Percentiles rank a stretch among this genome's conserved stretches.
phyloP scores from a whole-genome alignment of 35 echinoderm and acorn worm genomes.

The Apostichopus californicus region DNA sequence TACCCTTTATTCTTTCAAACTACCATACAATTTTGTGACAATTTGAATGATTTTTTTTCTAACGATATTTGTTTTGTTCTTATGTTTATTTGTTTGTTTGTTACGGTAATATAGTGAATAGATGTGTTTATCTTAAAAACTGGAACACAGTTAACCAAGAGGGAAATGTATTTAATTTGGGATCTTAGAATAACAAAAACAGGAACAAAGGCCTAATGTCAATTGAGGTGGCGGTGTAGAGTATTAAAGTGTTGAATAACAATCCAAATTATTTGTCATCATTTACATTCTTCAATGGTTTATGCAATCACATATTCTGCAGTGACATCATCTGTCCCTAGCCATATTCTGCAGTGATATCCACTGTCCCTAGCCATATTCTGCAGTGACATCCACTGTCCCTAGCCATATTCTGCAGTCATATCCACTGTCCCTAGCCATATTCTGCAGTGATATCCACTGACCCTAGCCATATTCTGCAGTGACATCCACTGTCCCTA shows the following conservation, averaged over 20 bases:
- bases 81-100: slow-evolving; percentile 29
- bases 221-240: slow-evolving; percentile 58
- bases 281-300: too few relatives aligned
- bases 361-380: too few relatives aligned
- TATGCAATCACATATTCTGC: too few relatives aligned
- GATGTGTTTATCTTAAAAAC: slow-evolving; percentile 12
- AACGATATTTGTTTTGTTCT: slow-evolving; percentile 38
- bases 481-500: too few relatives aligned
- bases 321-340: too few relatives aligned
- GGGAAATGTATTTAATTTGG: slow-evolving; percentile 38
- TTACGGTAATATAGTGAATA: slow-evolving; percentile 42
- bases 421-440: too few relatives aligned
- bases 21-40: slow-evolving; percentile 49
- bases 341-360: too few relatives aligned
- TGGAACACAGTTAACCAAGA: slow-evolving; percentile 27
- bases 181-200: slow-evolving; percentile 37
- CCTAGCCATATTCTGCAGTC: too few relatives aligned
- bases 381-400: too few relatives aligned
- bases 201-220: slow-evolving; percentile 56
- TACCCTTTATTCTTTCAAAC: slow-evolving; percentile 62
- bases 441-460: too few relatives aligned
- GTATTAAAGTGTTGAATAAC: slow-evolving; percentile 52
- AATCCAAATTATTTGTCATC: too few relatives aligned
- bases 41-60: slow-evolving; percentile 36
- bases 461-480: too few relatives aligned